Conservation (phyloP, 2,113 vertebrate genomes). For the Marmota flaviventris region DNA sequence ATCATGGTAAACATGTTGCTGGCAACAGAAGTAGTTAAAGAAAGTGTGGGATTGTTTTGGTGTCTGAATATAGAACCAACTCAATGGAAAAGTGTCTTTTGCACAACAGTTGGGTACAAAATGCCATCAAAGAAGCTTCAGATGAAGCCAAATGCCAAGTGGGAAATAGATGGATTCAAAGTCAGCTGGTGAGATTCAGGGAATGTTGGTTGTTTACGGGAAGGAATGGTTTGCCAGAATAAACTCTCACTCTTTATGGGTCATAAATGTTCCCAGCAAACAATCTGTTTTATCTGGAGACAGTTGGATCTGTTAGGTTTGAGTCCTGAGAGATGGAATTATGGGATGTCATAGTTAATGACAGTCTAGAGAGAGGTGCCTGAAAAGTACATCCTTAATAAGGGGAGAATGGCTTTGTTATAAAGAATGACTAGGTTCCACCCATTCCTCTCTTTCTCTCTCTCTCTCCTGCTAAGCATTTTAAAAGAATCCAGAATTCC, state of each 20-base stretch:
- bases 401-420: conserved; percentile 70
- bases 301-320: conserved; percentile 87
- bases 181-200: conserved; percentile 84
- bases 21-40: conserved; percentile 90
- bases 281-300: conserved; percentile 89
- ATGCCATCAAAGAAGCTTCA: conserved; percentile 79
- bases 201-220: conserved; percentile 85
- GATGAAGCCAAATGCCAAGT: conserved; percentile 77
- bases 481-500: not conserved
- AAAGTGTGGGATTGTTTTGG: conserved; percentile 86
- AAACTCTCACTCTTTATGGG: conserved; percentile 88
- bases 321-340: conserved; percentile 85
- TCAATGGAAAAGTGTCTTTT: conserved; percentile 72
- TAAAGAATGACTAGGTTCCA: conserved; percentile 70
- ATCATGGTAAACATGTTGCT: conserved; percentile 93
- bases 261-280: conserved; percentile 88
- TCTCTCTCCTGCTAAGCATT: not conserved
- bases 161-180: conserved; percentile 80
- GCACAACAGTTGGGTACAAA: conserved; percentile 87
- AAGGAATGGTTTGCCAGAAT: conserved; percentile 86
- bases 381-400: conserved; percentile 79
- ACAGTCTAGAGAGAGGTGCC: conserved; percentile 74
- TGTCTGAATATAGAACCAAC: conserved; percentile 84
- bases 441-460: not conserved
- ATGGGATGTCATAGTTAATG: conserved; percentile 83